These are phyloP conservation scores for Odontomachus brunneus DNA, from an alignment of 1,140 invertebrate genomes.

Conservation along the genomic window DNA sequence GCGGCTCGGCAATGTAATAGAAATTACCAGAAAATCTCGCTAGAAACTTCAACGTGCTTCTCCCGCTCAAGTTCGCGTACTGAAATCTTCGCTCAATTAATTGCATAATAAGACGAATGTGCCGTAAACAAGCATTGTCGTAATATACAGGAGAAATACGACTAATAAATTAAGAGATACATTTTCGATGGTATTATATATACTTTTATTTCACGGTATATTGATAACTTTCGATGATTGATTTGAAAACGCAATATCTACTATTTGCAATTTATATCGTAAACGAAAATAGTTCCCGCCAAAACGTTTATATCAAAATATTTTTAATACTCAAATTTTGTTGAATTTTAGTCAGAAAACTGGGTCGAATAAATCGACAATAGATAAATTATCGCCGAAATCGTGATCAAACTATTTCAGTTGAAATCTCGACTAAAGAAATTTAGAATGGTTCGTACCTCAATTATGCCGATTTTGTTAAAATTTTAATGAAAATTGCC, in stretches of 20 bases:
- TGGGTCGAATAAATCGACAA: neutral
- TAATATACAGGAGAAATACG: neutral
- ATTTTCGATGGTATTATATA: too few species aligned
- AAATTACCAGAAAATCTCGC: neutral
- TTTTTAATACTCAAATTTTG: neutral
- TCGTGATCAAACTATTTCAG: neutral
- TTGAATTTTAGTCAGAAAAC: neutral
- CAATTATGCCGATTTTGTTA: too few species aligned
- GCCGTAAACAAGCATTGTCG: neutral
- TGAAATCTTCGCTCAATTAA: neutral
- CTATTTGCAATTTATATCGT: neutral
- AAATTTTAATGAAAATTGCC: too few species aligned
- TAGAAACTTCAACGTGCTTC: neutral
- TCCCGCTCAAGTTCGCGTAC: neutral
- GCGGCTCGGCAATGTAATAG: neutral
- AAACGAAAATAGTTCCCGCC: neutral
- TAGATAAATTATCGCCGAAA: neutral
- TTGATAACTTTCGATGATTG: too few species aligned
- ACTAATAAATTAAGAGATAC: neutral
- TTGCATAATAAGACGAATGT: neutral
- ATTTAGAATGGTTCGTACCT: too few species aligned
- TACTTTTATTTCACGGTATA: too few species aligned
- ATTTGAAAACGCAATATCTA: too few species aligned
- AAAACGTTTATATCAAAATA: neutral
- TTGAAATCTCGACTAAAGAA: too few species aligned